Conservation (phyloP, 2,113 vertebrate species). For the Cathartes aura region DNA sequence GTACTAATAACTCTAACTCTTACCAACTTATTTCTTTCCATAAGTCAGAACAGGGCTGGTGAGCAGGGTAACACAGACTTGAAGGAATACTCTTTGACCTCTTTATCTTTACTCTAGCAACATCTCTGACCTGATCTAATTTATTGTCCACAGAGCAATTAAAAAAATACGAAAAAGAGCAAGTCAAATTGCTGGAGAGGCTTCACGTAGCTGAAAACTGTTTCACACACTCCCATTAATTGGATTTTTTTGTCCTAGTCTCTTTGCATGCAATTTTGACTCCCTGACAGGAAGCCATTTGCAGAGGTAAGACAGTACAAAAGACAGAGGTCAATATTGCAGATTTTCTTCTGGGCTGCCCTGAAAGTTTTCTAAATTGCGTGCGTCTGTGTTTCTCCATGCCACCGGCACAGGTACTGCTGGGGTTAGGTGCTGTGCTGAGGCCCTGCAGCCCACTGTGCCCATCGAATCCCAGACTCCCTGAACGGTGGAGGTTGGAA, state of each 20-base stretch:
- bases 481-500: accelerated
- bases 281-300: background rate
- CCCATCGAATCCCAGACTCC: background rate
- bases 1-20: background rate
- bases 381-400: too few relatives aligned
- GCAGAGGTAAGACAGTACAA: background rate
- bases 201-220: background rate
- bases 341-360: background rate
- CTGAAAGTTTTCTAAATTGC: background rate
- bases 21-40: background rate
- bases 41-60: background rate
- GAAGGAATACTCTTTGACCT: background rate
- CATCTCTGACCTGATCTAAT: background rate
- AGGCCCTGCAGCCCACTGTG: background rate
- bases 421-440: background rate
- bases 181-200: background rate
- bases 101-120: background rate
- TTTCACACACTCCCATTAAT: background rate
- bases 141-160: background rate
- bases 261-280: background rate
- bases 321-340: background rate
- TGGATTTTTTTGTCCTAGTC: background rate
- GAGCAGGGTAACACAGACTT: background rate
- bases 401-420: accelerated
- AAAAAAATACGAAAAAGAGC: background rate